Conservation (phyloP, 2,113 vertebrate genomes). For the Dipodomys merriami region DNA sequence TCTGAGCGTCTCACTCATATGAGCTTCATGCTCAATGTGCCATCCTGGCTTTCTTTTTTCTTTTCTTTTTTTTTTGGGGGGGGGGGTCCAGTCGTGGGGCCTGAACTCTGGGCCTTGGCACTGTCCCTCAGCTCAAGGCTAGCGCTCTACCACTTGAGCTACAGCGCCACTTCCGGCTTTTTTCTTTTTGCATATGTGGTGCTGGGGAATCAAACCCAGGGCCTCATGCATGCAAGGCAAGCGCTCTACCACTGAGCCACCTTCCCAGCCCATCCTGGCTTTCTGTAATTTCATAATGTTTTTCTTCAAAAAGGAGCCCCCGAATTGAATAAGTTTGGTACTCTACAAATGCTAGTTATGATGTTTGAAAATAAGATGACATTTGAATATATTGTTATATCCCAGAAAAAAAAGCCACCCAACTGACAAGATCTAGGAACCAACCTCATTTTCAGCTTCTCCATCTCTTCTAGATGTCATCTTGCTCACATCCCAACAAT, state of each 20-base stretch:
- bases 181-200: no score
- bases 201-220: no score
- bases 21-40: neutral
- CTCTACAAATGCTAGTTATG: neutral
- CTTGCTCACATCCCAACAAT: neutral
- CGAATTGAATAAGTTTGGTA: neutral
- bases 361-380: neutral
- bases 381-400: neutral
- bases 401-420: neutral
- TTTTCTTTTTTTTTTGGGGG: no score
- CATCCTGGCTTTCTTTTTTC: neutral
- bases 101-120: no score
- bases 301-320: neutral
- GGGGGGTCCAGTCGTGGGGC: no score
- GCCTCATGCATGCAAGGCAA: no score
- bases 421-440: neutral
- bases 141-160: no score
- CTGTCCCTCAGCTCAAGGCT: no score
- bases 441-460: neutral
- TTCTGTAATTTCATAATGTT: neutral
- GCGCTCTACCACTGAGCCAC: no score
- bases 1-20: neutral
- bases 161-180: no score
- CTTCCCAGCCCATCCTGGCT: neutral
- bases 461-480: slow-evolving; percentile 30